A percentile compares a stretch with the other conserved stretches of the same genome.
Conservation (phyloP, 2,888 invertebrate species). For the Hirudinaria manillensis region DNA sequence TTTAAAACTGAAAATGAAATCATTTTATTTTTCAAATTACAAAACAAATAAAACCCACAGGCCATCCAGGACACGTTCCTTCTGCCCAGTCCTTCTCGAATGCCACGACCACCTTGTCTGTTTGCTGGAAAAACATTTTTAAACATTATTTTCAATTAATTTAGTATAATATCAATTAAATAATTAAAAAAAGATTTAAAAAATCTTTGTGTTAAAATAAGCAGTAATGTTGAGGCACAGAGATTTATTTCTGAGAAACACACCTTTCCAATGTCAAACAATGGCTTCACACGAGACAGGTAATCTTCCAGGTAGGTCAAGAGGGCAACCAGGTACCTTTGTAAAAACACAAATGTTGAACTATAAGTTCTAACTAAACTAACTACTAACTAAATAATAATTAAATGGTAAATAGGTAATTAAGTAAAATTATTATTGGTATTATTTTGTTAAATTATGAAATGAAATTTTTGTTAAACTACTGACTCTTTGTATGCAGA, state of each 20-base stretch:
- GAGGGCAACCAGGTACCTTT: constrained; percentile 70
- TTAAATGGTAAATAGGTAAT: too few species aligned
- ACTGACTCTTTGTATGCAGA: constrained; percentile 65
- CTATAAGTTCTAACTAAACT: background rate
- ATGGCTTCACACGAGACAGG: constrained; percentile 74
- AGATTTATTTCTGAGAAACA: constrained; percentile 20
- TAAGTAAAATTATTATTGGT: too few species aligned
- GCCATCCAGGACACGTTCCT: constrained; percentile 90
- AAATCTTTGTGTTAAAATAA: too few species aligned
- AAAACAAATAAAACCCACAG: constrained; percentile 52
- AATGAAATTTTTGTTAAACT: background rate
- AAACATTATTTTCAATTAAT: constrained; percentile 13
- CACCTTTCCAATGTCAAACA: constrained; percentile 67
- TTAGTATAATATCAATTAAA: constrained; percentile 30
- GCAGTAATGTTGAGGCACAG: constrained; percentile 31
- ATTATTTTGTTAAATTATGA: too few species aligned
- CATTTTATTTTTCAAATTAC: too few species aligned
- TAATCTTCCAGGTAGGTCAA: constrained; percentile 80
- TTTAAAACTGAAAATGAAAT: too few species aligned
- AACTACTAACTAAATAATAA: background rate
- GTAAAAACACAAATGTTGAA: background rate
- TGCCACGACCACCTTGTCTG: constrained; percentile 69
- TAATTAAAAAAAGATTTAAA: constrained; percentile 27
- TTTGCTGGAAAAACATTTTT: constrained; percentile 56
- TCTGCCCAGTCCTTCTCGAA: constrained; percentile 81